These are phyloP conservation scores for Leiothrix lutea DNA, from an alignment of 2,113 vertebrate species.

Conservation along the genomic window DNA sequence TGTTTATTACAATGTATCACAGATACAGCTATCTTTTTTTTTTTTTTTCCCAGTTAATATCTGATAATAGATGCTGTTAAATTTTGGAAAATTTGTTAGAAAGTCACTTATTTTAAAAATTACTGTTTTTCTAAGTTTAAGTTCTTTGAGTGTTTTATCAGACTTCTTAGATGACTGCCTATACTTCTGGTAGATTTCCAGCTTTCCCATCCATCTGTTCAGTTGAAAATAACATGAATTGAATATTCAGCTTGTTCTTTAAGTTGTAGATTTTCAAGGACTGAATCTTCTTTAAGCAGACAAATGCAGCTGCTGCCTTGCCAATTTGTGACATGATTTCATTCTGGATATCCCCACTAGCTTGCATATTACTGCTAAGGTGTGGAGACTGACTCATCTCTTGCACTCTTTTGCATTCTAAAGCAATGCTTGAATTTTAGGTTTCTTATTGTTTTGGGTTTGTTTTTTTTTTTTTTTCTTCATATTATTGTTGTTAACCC, in stretches of 20 bases:
- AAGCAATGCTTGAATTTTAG: background rate
- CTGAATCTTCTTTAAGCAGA: conserved; percentile 5
- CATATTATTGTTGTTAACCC: background rate
- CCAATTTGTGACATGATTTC: conserved; percentile 16
- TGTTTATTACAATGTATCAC: background rate
- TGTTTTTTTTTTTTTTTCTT: too few species aligned
- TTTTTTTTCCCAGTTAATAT: background rate
- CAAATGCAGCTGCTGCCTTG: background rate
- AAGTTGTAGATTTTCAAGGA: background rate
- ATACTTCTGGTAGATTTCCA: conserved; percentile 28
- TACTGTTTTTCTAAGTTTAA: background rate
- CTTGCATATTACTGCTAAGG: background rate
- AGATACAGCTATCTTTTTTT: too few species aligned
- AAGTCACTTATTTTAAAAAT: background rate
- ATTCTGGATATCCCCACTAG: background rate
- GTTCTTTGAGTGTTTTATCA: background rate
- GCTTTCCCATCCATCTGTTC: conserved; percentile 40
- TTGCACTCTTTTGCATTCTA: background rate
- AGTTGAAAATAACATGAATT: conserved; percentile 42
- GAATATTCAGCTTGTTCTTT: conserved; percentile 52
- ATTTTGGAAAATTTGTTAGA: background rate
- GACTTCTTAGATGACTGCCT: background rate
- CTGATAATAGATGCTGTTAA: background rate
- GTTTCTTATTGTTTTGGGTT: background rate
- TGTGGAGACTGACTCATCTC: background rate